These are phyloP conservation scores for Drosophila subobscura DNA, from an alignment of 1,140 invertebrate genomes.

Conservation along the genomic window DNA sequence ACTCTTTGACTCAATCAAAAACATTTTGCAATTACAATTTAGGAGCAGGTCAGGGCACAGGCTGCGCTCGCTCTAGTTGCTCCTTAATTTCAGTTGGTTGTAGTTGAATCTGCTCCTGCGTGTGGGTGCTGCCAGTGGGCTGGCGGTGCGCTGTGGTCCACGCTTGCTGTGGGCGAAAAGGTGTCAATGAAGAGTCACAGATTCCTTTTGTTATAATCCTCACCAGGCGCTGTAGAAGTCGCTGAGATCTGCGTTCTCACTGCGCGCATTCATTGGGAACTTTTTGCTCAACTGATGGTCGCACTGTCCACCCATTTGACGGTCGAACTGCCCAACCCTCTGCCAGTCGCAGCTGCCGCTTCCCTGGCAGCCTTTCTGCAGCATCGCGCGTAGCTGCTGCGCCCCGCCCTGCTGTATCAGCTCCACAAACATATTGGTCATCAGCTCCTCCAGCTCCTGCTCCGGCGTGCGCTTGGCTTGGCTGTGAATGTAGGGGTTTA, in stretches of 20 bases:
- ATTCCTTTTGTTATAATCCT: no score
- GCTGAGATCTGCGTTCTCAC: slow-evolving; percentile 3
- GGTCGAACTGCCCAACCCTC: no score
- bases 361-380: not conserved
- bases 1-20: not conserved
- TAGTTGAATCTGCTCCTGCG: slow-evolving; percentile 51
- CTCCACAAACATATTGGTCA: slow-evolving; percentile 23
- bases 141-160: slow-evolving; percentile 1
- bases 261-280: not conserved
- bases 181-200: no score
- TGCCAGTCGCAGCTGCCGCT: no score
- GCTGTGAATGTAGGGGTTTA: slow-evolving; percentile 41
- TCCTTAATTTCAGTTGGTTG: slow-evolving; percentile 49
- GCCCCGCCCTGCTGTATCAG: not conserved
- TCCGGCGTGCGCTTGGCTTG: slow-evolving; percentile 15
- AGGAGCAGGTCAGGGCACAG: not conserved
- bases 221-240: slow-evolving; percentile 57
- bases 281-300: not conserved
- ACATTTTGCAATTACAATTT: no score
- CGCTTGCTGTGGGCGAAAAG: slow-evolving; percentile 34
- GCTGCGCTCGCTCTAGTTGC: slow-evolving; percentile 5
- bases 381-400: slow-evolving; percentile 6
- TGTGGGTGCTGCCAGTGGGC: slow-evolving; percentile 27
- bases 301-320: not conserved
- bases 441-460: slow-evolving; percentile 19